Percentiles rank a stretch among this genome's conserved stretches.
These are phyloP conservation scores for Heliconius charithonia DNA, from an alignment of 2,888 invertebrate genomes.

Conservation along the genomic window DNA sequence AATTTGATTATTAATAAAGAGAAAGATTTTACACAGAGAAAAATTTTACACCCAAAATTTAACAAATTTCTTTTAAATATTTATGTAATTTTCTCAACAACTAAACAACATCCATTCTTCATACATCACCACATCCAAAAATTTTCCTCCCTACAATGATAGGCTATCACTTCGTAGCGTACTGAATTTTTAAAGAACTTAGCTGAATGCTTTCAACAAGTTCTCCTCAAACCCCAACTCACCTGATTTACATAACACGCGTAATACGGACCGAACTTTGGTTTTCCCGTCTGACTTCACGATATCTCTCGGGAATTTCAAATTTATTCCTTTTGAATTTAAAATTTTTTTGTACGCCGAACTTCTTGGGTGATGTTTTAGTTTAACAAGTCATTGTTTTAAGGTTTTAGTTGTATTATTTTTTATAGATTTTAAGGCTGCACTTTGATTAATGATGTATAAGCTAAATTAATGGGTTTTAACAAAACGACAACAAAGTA, in stretches of 20 bases:
- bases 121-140: constrained; percentile 48
- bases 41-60: too few species aligned
- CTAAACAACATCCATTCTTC: constrained; percentile 17
- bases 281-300: constrained; percentile 45
- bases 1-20: too few species aligned
- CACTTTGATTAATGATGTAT: not conserved
- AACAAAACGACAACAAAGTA: too few species aligned
- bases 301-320: constrained; percentile 41
- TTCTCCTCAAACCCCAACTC: constrained; percentile 56
- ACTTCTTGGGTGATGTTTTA: constrained; percentile 15
- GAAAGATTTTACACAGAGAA: too few species aligned
- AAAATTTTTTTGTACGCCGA: constrained; percentile 30
- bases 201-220: constrained; percentile 68
- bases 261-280: constrained; percentile 66
- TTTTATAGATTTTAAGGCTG: not conserved
- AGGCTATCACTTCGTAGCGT: constrained; percentile 63
- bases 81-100: too few species aligned
- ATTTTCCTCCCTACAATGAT: constrained; percentile 44
- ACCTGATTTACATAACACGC: constrained; percentile 72
- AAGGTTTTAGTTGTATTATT: not conserved
- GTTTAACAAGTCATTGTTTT: constrained; percentile 21
- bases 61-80: too few species aligned
- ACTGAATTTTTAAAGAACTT: constrained; percentile 72
- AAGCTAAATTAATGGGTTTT: too few species aligned
- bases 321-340: constrained; percentile 44